Evolutionary conservation across 2,888 invertebrate genomes (phyloP).

Genomic region (Gortyna flavago): DNA sequence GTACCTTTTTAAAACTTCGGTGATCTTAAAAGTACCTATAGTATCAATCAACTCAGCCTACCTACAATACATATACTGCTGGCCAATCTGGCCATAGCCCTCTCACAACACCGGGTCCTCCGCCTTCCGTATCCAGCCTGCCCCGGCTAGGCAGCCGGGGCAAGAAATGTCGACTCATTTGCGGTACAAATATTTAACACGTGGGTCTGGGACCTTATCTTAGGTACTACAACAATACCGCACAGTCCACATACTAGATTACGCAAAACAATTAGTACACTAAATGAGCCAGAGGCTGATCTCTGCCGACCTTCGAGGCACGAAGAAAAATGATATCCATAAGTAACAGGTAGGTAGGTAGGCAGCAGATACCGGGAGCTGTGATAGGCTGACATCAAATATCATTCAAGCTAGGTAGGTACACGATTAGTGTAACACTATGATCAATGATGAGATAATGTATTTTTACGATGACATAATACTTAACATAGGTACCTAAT

Average conservation of each 20-base stretch:
- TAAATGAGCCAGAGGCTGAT: background rate
- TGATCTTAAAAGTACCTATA: background rate
- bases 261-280: constrained; percentile 19
- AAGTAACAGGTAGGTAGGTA: background rate
- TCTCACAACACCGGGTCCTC: too few relatives aligned
- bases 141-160: too few relatives aligned
- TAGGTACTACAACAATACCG: background rate
- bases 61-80: too few relatives aligned
- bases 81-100: too few relatives aligned
- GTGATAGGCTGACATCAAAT: constrained; percentile 10
- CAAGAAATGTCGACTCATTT: too few relatives aligned
- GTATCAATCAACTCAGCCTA: too few relatives aligned
- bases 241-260: background rate
- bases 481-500: background rate
- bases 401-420: constrained; percentile 11
- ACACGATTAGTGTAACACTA: background rate
- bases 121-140: too few relatives aligned
- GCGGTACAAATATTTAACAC: too few relatives aligned
- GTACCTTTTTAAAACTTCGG: background rate
- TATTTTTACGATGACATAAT: constrained; percentile 5
- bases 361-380: background rate
- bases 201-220: too few relatives aligned
- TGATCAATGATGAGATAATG: background rate
- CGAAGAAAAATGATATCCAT: constrained; percentile 17
- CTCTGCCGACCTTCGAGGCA: background rate